Evolutionary conservation across 2,888 invertebrate species (phyloP), one percentile per base, ranked within the genome.

Genomic region (Campopleginae sp.): DNA sequence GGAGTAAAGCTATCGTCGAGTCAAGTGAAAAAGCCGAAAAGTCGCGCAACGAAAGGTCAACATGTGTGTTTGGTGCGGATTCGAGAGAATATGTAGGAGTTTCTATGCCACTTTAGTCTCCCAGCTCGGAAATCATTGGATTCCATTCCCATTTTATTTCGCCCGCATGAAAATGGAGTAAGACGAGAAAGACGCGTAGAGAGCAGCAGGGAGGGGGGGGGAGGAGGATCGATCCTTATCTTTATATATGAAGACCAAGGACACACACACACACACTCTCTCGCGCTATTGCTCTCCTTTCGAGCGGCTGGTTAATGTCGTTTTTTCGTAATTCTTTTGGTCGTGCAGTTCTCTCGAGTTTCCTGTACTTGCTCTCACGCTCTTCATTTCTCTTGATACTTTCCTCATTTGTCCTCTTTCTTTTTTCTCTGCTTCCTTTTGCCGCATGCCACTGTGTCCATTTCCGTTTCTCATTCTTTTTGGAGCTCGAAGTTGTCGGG

Each of bases 381-480:
- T 80, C 80, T 77, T 72, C 80, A 82, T 86, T 86, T 83, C 74
- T 86, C 84, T 84, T 86, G 78, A 84, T 79, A 74, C 71, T 83
- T 79, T 85, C 71, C 79, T 38, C 76, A 78, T 74, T 80, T 68
- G 72, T 72, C 38, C 46, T 58, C 38, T 54, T 71, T 38, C 33
- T 33, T 27, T 42, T 51, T 58, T 48, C 17, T 12, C 19, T 65
- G 31, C 51, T 42, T 66, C 38, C n/a, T 19, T 63, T 31, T 46
- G n/a, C 12, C 31, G 33, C 71, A 58, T 48, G 71, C 71, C 31
- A 70, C 68, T 42, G 19, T 48, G 65, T 68, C 82, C 86, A 84
- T 87, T 81, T 87, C 79, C 83, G 75, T 72, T 87, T 82, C 79
- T 86, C 86, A 81, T 87, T 86, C 76, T 79, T 84, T 75, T 68